phyloP scores from a whole-genome alignment of 2,113 vertebrate species.

The Brachypodius melanocephalos region DNA sequence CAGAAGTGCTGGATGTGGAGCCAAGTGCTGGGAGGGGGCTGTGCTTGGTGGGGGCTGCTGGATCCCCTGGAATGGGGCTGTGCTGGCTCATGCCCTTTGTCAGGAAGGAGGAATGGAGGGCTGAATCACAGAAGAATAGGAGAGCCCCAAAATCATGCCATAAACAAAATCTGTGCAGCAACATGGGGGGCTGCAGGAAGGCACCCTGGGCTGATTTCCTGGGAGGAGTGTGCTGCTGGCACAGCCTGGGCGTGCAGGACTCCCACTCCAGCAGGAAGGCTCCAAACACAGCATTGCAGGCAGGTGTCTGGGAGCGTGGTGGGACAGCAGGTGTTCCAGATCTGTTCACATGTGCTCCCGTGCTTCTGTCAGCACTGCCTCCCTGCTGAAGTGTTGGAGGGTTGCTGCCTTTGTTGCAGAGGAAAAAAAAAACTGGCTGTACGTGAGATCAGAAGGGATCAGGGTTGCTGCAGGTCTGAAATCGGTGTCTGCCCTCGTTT shows the following conservation, averaged over 20 bases:
- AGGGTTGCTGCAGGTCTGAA: neutral
- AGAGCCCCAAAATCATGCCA: neutral
- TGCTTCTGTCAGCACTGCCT: conserved; percentile 7
- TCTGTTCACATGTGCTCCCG: neutral
- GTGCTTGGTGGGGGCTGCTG: neutral
- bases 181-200: neutral
- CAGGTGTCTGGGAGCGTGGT: neutral
- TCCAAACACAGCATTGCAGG: neutral
- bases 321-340: neutral
- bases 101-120: neutral
- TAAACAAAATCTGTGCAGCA: neutral
- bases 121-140: neutral
- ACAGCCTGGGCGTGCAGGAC: neutral
- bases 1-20: neutral
- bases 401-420: neutral
- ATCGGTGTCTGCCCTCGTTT: neutral
- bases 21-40: neutral
- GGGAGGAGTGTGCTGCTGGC: neutral
- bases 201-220: neutral
- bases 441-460: neutral
- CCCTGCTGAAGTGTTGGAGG: neutral
- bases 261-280: neutral
- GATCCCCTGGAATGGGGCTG: neutral
- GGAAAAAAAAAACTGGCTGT: neutral
- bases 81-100: neutral